Evolutionary conservation across 2,888 invertebrate species (phyloP).

Genomic region (Epinotia ramella): DNA sequence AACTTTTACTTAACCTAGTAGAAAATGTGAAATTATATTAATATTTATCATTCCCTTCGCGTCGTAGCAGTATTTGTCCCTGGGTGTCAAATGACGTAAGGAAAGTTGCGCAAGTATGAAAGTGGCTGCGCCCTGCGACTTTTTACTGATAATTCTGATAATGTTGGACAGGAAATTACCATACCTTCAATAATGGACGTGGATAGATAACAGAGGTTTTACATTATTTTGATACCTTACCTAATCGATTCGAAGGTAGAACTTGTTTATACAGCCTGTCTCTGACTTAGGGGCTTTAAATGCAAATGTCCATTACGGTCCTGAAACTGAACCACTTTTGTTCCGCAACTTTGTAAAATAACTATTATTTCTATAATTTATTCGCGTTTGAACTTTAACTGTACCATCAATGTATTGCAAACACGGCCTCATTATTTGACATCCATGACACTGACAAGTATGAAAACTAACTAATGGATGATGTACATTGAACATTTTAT

Average conservation of each 20-base stretch:
- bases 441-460: no score
- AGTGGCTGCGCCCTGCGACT: conserved; percentile 36
- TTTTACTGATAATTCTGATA: conserved; percentile 44
- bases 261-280: no score
- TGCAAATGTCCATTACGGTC: no score
- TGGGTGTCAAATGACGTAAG: conserved; percentile 35
- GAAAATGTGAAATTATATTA: conserved; percentile 41
- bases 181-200: conserved; percentile 12
- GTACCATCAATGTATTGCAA: no score
- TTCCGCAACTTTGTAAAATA: no score
- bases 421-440: no score
- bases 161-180: conserved; percentile 30
- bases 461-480: no score
- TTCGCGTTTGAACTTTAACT: no score
- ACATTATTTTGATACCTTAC: conserved; percentile 4
- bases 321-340: no score
- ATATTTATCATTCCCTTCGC: conserved; percentile 24
- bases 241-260: conserved; percentile 8
- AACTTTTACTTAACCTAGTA: conserved; percentile 37
- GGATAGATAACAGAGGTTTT: conserved; percentile 9
- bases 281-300: no score
- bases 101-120: conserved; percentile 39
- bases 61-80: conserved; percentile 18
- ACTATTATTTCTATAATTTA: no score
- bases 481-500: no score